Evolutionary conservation across 2,888 invertebrate species (phyloP).

Genomic region (Melikaiella ostensackeni): DNA sequence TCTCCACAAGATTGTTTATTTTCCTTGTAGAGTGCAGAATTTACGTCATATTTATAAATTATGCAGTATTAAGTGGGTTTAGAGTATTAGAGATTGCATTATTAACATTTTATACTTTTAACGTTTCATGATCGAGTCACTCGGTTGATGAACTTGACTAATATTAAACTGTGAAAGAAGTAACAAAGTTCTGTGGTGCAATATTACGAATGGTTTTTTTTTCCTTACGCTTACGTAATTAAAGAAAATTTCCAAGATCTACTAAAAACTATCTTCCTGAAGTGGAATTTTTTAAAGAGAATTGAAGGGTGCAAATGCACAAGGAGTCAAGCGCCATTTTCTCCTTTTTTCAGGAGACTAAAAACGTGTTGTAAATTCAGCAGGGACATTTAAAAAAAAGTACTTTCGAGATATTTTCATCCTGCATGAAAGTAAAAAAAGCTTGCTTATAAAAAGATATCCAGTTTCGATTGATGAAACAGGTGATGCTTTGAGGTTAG

Average conservation of each 20-base stretch:
- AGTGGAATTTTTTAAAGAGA: too few relatives aligned
- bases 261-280: conserved; percentile 8
- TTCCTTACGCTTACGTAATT: background rate
- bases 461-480: too few relatives aligned
- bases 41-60: background rate
- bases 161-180: background rate
- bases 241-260: background rate
- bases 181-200: background rate
- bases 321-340: too few relatives aligned
- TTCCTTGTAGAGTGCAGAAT: background rate
- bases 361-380: too few relatives aligned
- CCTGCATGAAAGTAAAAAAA: too few relatives aligned
- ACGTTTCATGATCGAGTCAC: background rate
- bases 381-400: too few relatives aligned
- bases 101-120: background rate
- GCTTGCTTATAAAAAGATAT: too few relatives aligned
- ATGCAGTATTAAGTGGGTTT: background rate
- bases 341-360: too few relatives aligned
- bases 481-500: too few relatives aligned
- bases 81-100: background rate
- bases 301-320: too few relatives aligned
- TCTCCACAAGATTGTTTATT: background rate
- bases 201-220: background rate
- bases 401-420: too few relatives aligned
- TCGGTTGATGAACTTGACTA: conserved; percentile 3